Evolutionary conservation across 2,113 vertebrate genomes (phyloP).

Genomic region (Notothenia rossii): DNA sequence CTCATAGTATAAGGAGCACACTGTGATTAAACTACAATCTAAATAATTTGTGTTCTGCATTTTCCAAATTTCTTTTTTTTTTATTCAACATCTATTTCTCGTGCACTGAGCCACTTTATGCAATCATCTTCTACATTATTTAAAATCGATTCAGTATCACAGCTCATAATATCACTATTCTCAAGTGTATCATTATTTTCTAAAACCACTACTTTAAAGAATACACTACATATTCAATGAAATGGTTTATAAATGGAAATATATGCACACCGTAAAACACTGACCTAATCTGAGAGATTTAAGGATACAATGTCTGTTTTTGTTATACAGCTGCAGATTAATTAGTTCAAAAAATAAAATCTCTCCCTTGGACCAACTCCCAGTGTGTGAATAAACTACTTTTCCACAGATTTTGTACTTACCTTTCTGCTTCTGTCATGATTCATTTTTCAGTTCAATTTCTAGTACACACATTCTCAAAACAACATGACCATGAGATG

Average conservation of each 20-base stretch:
- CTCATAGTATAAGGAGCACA: too few species aligned
- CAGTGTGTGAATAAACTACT: conserved; percentile 23
- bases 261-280: background rate
- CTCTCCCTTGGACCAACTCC: conserved; percentile 50
- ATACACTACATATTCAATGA: background rate
- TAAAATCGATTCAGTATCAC: too few species aligned
- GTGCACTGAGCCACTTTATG: too few species aligned
- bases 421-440: conserved; percentile 37
- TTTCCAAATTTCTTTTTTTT: too few species aligned
- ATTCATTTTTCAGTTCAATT: conserved; percentile 2
- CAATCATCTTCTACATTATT: too few species aligned
- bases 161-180: too few species aligned
- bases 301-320: background rate
- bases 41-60: too few species aligned
- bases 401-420: conserved; percentile 36
- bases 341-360: background rate
- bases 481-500: conserved; percentile 59
- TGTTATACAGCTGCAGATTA: background rate
- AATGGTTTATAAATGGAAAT: background rate
- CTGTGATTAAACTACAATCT: too few species aligned
- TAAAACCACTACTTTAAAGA: background rate
- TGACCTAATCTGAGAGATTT: background rate
- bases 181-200: too few species aligned
- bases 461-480: conserved; percentile 6
- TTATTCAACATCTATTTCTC: too few species aligned